Base-by-base conservation (phyloP, 2,797 vertebrate genomes). In the Cercopithecus neglectus region DNA sequence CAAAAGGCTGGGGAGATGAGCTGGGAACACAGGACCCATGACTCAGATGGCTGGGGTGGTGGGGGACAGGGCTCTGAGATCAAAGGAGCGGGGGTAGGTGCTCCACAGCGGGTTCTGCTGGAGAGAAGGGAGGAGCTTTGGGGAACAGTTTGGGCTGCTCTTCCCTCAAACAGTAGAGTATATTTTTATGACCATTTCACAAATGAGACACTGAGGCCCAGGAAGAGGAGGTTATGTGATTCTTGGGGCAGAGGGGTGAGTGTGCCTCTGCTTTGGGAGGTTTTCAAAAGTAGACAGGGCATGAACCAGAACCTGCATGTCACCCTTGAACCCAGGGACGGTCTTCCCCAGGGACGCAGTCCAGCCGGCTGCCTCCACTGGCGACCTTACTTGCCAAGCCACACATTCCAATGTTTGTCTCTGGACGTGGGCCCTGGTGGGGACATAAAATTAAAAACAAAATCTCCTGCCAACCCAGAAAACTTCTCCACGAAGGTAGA, bases 1-100 rank as follows among this genome's bases (percentile, higher is more conserved):
- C 59, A 46, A 21, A 36, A 0, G 24, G 5, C 41, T 39, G 33
- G 10, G 48, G 26, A 50, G 48, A n/a, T 5, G 50, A 50, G 55
- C 36, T 8, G 36, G 1, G 17, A 1, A 13, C 33, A 30, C 1
- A 2, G 11, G 0, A 33, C 28, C 26, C 5, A 2, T 1, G 17
- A 19, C 9, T 2, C 2, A 0, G 5, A 67, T 33, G 8, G 61
- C 61, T 67, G 61, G 61, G 61, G 33, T n/a, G 16, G 21, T 0
- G 26, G 24, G 3, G 22, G 36, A 50, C 21, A 5, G 30, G 24
- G n/a, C 19, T 72, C 13, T 2, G 39, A 79, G 50, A 11, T 41
- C 24, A 5, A 28, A 88, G 70, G 22, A 89, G 67, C 55, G 26
- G 26, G 24, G 44, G 28, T 11, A 53, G 59, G 24, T 39, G 57